Evolutionary conservation across 2,888 invertebrate species (phyloP), one percentile per base, ranked within the genome.

Genomic region (Scaptomyza caliginosa): DNA sequence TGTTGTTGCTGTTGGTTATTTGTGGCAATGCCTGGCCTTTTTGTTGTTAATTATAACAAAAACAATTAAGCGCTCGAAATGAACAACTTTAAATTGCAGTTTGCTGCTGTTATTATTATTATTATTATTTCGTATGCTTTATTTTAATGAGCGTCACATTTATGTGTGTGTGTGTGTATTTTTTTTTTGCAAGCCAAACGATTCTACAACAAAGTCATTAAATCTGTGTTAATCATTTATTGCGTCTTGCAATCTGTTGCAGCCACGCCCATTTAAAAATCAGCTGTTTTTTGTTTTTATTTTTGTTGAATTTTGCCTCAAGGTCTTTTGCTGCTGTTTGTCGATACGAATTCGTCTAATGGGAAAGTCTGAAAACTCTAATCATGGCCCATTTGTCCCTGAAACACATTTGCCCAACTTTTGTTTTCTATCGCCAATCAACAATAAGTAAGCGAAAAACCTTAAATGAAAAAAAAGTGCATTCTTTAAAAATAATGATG

Each of bases 131-230:
- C 69, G 69, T 80, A 74, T 86, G 84, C 70, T 82, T 83, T 67
- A 74, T 83, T 83, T 81, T 86, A 81, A 81, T 86, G 81, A 86
- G 74, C 80, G 77, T 70, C 83, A 74, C 83, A 77, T 77, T 75
- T 79, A 54, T 49, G 64, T 46, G 56, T 49, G 64, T 46, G 10
- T 48, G 43, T 17, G 40, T 40, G 4, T 57, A 28, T 58, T 55
- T 45, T 52, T 42, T n/a, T 57, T 49, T 42, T 75, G 79, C 73
- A 70, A 70, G 67, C 64, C 16, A 34, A 16, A n/a, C 28, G 72
- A 81, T 83, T 82, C 81, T 82, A 86, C 81, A 86, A 80, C 81
- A 82, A 84, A 75, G 63, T 74, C 87, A 84, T 85, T 84, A 86
- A 86, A 75, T 82, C 17, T 45, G 45, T 49, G 79, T 82, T 83